These are phyloP conservation scores for Alaudala cheleensis DNA, from an alignment of 2,113 vertebrate genomes.

Conservation along the genomic window DNA sequence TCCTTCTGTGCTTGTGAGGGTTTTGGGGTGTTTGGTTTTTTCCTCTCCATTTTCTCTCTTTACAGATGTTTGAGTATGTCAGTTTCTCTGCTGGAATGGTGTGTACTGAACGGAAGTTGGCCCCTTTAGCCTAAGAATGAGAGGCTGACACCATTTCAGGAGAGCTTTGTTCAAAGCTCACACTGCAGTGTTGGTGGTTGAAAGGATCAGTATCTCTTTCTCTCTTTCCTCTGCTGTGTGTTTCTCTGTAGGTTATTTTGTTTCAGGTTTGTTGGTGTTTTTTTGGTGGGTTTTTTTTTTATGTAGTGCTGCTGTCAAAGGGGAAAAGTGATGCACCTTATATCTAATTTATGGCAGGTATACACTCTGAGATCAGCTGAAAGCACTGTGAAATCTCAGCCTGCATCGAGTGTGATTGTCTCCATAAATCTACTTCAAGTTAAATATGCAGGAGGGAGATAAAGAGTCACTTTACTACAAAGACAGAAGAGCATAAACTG, in stretches of 20 bases:
- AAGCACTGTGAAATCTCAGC: background rate
- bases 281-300: background rate
- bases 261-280: background rate
- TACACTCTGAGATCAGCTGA: background rate
- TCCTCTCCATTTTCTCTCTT: background rate
- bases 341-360: background rate
- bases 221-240: background rate
- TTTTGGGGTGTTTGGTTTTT: background rate
- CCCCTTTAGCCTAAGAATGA: background rate
- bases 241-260: background rate
- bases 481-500: background rate
- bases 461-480: background rate
- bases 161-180: background rate
- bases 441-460: background rate
- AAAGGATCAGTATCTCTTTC: background rate
- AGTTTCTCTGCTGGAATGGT: background rate
- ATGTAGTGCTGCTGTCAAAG: background rate
- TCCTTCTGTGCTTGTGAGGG: accelerated
- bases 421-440: background rate
- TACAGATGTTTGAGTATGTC: background rate
- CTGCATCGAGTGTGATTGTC: background rate
- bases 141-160: background rate
- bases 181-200: background rate
- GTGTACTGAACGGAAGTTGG: background rate
- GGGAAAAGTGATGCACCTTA: background rate